phyloP scores from a whole-genome alignment of 2,797 vertebrate species.

The Mus spretus region DNA sequence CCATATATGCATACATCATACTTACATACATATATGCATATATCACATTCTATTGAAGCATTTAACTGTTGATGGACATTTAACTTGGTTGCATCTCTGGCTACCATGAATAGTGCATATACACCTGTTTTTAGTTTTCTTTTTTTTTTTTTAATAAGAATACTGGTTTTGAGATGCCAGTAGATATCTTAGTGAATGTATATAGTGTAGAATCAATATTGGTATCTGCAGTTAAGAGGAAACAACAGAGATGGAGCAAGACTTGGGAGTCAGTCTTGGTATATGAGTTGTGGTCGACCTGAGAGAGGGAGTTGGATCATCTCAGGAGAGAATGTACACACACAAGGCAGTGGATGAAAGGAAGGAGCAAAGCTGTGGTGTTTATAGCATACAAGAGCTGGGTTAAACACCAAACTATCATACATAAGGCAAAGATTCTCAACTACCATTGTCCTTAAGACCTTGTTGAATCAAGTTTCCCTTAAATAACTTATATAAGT shows the following conservation, averaged over 20 bases:
- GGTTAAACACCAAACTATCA: neutral
- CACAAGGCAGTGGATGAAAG: neutral
- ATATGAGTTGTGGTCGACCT: neutral
- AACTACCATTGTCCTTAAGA: neutral
- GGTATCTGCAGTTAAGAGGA: conserved; percentile 13
- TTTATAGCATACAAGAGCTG: neutral
- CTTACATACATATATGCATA: neutral
- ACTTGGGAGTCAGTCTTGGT: neutral
- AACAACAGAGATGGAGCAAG: neutral
- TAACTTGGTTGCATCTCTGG: neutral
- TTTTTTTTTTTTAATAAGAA: neutral
- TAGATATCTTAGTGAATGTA: neutral
- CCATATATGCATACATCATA: too few relatives aligned
- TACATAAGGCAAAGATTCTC: neutral
- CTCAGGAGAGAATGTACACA: neutral
- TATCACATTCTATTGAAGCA: neutral
- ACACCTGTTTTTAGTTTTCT: neutral
- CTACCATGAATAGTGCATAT: neutral
- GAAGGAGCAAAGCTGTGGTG: neutral
- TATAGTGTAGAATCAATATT: neutral
- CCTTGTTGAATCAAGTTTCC: neutral
- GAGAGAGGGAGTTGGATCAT: neutral
- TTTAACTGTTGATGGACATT: neutral
- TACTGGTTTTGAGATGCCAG: neutral
- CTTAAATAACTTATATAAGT: conserved; percentile 36